phyloP scores from a whole-genome alignment of 2,797 vertebrate genomes.

The Euthynnus affinis region DNA sequence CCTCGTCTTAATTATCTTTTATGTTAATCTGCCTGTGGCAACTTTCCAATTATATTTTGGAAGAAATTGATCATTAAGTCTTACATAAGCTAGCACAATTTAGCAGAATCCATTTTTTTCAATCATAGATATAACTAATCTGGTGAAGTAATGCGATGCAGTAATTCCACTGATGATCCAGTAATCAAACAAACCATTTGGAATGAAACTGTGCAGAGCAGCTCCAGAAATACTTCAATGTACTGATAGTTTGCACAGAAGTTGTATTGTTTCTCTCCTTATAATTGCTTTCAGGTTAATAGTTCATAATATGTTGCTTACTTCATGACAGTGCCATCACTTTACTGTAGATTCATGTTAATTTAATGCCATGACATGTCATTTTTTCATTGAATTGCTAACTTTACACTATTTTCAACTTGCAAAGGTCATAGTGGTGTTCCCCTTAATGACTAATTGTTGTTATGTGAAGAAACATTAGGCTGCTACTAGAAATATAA shows the following conservation, averaged over 20 bases:
- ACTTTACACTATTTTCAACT: not conserved
- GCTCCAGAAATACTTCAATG: slow-evolving; percentile 9
- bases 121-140: slow-evolving; percentile 49
- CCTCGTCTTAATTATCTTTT: slow-evolving; percentile 26
- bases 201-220: slow-evolving; percentile 1
- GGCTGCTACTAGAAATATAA: not conserved
- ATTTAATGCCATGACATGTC: not conserved
- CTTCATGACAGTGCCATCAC: slow-evolving; percentile 14
- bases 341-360: not conserved
- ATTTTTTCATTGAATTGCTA: not conserved
- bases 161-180: slow-evolving; percentile 49
- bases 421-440: not conserved
- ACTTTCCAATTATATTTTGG: slow-evolving; percentile 44
- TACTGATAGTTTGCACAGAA: not conserved
- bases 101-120: slow-evolving; percentile 23
- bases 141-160: slow-evolving; percentile 35
- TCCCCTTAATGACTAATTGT: not conserved
- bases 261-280: slow-evolving; percentile 10
- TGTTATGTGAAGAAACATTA: not conserved
- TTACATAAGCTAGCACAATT: slow-evolving; percentile 41
- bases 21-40: slow-evolving; percentile 42
- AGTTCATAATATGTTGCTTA: slow-evolving; percentile 25
- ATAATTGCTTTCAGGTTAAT: slow-evolving; percentile 6
- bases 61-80: slow-evolving; percentile 53
- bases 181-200: slow-evolving; percentile 59